Conservation (phyloP, 2,888 invertebrate genomes). For the Nomada fucata region DNA sequence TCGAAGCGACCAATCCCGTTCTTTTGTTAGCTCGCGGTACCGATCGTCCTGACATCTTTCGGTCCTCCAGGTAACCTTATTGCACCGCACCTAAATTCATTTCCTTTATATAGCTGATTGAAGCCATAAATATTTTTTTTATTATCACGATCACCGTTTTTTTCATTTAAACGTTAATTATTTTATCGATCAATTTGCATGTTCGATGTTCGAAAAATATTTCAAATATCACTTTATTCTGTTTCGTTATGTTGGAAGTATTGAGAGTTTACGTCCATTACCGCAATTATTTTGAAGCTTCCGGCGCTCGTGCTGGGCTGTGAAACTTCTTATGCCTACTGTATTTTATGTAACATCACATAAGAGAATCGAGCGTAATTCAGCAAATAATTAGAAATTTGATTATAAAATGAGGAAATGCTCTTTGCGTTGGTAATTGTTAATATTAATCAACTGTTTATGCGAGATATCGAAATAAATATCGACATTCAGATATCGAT, state of each 20-base stretch:
- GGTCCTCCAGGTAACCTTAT: slow-evolving; percentile 2
- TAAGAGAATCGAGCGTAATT: slow-evolving; percentile 33
- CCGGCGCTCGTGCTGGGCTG: slow-evolving; percentile 55
- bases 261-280: slow-evolving; percentile 38
- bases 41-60: slow-evolving; percentile 56
- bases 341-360: slow-evolving; percentile 43
- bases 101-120: slow-evolving; percentile 12
- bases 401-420: background rate
- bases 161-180: background rate
- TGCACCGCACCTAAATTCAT: slow-evolving; percentile 48
- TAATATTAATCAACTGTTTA: slow-evolving; percentile 10
- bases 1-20: slow-evolving; percentile 80
- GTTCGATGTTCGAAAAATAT: background rate
- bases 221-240: background rate
- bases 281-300: slow-evolving; percentile 46
- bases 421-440: background rate
- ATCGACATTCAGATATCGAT: slow-evolving; percentile 52
- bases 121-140: background rate
- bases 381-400: slow-evolving; percentile 23
- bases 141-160: background rate
- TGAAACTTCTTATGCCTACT: slow-evolving; percentile 23
- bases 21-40: slow-evolving; percentile 44
- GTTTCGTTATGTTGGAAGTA: slow-evolving; percentile 5
- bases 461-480: slow-evolving; percentile 37
- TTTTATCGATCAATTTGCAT: background rate